Evolutionary conservation across 2,888 invertebrate species (phyloP).

Genomic region (Heteromurus nitidus): DNA sequence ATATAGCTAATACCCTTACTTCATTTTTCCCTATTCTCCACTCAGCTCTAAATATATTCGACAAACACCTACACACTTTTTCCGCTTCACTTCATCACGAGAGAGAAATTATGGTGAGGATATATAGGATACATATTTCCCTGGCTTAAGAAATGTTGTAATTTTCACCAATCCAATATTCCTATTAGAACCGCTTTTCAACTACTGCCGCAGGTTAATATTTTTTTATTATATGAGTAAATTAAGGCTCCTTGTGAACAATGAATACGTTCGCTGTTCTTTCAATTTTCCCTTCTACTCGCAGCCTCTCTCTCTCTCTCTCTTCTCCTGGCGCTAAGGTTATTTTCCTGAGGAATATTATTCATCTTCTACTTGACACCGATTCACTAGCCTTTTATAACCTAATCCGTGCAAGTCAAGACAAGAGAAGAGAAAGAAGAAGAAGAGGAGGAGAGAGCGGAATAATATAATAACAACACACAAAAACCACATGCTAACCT

Average conservation of each 20-base stretch:
- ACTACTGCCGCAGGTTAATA: slow-evolving; percentile 52
- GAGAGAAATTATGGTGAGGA: slow-evolving; percentile 19
- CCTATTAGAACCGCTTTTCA: slow-evolving; percentile 55
- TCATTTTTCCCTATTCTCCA: neutral
- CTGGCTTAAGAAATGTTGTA: slow-evolving; percentile 49
- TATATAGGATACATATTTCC: no score
- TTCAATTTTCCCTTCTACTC: neutral
- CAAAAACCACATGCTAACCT: neutral
- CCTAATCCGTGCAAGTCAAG: slow-evolving; percentile 48
- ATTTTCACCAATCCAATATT: slow-evolving; percentile 60
- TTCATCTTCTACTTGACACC: slow-evolving; percentile 65
- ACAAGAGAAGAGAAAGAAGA: slow-evolving; percentile 12
- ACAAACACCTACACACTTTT: neutral
- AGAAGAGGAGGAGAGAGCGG: no score
- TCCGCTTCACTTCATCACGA: slow-evolving; percentile 49
- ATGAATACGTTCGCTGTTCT: slow-evolving; percentile 42
- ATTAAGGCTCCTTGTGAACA: slow-evolving; percentile 51
- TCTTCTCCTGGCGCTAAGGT: neutral
- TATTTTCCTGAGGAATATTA: slow-evolving; percentile 32
- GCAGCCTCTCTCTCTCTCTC: slow-evolving; percentile 3
- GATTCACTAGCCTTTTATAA: slow-evolving; percentile 58
- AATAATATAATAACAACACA: neutral
- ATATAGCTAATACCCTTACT: neutral
- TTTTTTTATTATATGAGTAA: slow-evolving; percentile 64
- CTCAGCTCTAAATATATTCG: no score